phyloP scores from a whole-genome alignment of 2,113 vertebrate species.

The Gasterosteus aculeatus region DNA sequence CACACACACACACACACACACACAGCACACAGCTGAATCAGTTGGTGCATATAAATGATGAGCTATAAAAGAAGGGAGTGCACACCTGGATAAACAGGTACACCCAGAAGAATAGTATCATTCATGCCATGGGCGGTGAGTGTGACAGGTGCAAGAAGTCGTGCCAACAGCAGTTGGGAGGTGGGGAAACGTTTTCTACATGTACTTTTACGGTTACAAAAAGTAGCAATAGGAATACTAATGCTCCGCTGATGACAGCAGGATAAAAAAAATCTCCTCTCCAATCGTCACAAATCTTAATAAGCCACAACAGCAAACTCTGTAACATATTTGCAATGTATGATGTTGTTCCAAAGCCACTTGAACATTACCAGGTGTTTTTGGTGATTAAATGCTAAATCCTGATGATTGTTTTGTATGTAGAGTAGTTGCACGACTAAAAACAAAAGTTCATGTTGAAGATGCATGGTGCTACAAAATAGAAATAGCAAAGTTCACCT shows the following conservation, averaged over 20 bases:
- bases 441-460: background rate
- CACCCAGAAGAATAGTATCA: slow-evolving; percentile 6
- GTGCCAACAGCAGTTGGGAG: background rate
- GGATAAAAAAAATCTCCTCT: background rate
- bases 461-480: background rate
- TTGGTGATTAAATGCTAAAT: background rate
- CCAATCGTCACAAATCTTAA: background rate
- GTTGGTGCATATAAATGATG: slow-evolving; percentile 9
- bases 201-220: background rate
- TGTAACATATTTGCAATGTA: background rate
- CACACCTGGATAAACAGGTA: slow-evolving; percentile 39
- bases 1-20: slow-evolving; percentile 5
- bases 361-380: background rate
- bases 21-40: slow-evolving; percentile 2
- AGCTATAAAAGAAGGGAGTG: slow-evolving; percentile 12
- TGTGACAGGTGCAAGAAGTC: slow-evolving; percentile 7
- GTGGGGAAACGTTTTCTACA: background rate
- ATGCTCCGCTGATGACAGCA: background rate
- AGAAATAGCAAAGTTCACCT: background rate
- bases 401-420: background rate
- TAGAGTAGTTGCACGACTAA: background rate
- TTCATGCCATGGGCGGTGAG: background rate
- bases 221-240: background rate
- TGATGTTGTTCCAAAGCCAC: background rate
- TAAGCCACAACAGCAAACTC: background rate